These are phyloP conservation scores for Pristionchus exspectatus DNA, from an alignment of 2,888 invertebrate species.

Conservation along the genomic window DNA sequence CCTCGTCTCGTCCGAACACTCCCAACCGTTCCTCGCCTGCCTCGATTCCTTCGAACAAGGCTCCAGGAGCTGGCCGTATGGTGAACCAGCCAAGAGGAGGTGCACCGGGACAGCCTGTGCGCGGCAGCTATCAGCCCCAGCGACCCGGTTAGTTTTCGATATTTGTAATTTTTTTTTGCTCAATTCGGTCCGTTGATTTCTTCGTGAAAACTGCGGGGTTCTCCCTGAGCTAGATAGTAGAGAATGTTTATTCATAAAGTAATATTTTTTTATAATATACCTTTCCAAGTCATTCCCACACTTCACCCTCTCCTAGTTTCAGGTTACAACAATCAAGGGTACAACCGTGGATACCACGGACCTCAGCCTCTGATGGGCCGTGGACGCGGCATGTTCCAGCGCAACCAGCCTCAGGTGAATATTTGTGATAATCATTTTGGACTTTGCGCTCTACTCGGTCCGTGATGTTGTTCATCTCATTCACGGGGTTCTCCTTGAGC, in stretches of 20 bases:
- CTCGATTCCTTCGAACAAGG: constrained; percentile 57
- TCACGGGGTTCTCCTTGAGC: constrained; percentile 50
- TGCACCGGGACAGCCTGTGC: constrained; percentile 40
- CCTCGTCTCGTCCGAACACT: constrained; percentile 67
- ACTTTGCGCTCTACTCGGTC: constrained; percentile 13
- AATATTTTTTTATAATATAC: neutral
- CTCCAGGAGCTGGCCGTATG: constrained; percentile 60
- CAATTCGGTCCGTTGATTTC: constrained; percentile 44
- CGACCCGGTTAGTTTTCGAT: neutral
- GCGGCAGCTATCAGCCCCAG: constrained; percentile 54
- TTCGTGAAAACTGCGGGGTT: constrained; percentile 31
- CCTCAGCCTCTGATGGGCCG: constrained; percentile 54
- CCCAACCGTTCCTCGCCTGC: constrained; percentile 57
- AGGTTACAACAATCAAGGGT: constrained; percentile 59
- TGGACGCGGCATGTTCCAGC: constrained; percentile 47
- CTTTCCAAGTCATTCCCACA: constrained; percentile 31
- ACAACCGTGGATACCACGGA: constrained; percentile 59
- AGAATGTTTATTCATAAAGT: neutral
- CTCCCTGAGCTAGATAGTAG: constrained; percentile 48
- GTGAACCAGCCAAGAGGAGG: constrained; percentile 33
- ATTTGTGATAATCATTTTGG: neutral
- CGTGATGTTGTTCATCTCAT: neutral
- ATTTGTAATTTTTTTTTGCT: neutral
- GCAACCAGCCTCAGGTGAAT: constrained; percentile 52
- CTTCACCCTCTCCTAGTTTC: neutral